These are phyloP conservation scores for Xanthorhoe designata DNA, from an alignment of 2,888 invertebrate species.

Conservation along the genomic window DNA sequence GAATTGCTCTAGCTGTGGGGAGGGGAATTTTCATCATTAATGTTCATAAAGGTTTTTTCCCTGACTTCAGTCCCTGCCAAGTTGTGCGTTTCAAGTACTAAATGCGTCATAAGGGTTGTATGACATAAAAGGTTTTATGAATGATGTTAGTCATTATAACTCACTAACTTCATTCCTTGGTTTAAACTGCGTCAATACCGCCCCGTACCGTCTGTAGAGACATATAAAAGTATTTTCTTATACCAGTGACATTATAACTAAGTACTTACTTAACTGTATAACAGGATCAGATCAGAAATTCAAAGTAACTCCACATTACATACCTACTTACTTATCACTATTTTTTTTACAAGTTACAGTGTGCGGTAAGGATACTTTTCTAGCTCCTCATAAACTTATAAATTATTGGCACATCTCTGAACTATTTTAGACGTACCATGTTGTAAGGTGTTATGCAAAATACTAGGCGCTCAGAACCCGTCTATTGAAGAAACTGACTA, in stretches of 20 bases:
- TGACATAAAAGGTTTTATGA: background rate
- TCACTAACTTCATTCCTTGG: background rate
- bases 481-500: slow-evolving; percentile 28
- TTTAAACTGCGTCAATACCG: background rate
- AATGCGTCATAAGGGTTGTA: background rate
- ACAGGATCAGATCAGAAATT: too few relatives aligned
- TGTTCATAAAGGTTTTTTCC: slow-evolving; percentile 6
- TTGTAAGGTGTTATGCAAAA: slow-evolving; percentile 29
- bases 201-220: background rate
- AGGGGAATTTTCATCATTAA: slow-evolving; percentile 16
- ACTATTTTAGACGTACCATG: slow-evolving; percentile 5
- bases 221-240: too few relatives aligned
- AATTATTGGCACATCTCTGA: background rate
- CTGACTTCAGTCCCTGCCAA: background rate
- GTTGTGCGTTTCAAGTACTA: background rate
- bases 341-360: too few relatives aligned
- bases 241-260: too few relatives aligned
- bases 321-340: too few relatives aligned
- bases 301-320: too few relatives aligned
- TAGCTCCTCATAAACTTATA: background rate
- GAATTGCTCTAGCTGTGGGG: slow-evolving; percentile 18
- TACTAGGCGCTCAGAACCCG: slow-evolving; percentile 8
- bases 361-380: background rate
- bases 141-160: background rate
- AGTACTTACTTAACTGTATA: too few relatives aligned